phyloP scores from a whole-genome alignment of 37 sponge, comb jelly and placozoan genomes.

The Trichoplax adhaerens region DNA sequence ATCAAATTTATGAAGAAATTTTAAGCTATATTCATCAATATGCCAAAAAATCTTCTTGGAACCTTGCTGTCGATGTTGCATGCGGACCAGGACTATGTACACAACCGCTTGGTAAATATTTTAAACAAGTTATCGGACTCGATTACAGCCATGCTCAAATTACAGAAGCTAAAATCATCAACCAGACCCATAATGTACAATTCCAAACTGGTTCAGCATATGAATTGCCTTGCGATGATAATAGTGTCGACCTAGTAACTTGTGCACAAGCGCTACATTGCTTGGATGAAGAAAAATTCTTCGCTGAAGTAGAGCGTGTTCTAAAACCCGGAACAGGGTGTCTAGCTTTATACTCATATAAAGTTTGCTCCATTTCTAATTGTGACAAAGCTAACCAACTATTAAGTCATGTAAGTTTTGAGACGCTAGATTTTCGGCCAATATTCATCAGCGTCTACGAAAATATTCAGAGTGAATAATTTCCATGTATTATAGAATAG shows the following conservation, averaged over 20 bases:
- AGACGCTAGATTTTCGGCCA: too few relatives aligned
- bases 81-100: constrained; percentile 71
- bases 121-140: constrained; percentile 27
- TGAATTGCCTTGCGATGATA: constrained; percentile 11
- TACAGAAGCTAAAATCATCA: constrained; percentile 7
- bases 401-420: too few relatives aligned
- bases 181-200: constrained; percentile 8
- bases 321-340: background rate
- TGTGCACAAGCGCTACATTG: constrained; percentile 68
- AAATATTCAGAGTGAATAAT: too few relatives aligned
- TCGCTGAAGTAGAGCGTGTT: constrained; percentile 27
- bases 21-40: constrained; percentile 4
- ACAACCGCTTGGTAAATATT: background rate
- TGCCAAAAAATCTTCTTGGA: background rate
- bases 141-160: constrained; percentile 61
- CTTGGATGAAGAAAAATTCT: constrained; percentile 12
- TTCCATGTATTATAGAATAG: too few relatives aligned
- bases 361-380: too few relatives aligned
- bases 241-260: constrained; percentile 33
- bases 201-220: constrained; percentile 27
- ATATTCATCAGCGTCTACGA: too few relatives aligned
- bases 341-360: too few relatives aligned
- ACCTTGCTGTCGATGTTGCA: constrained; percentile 33
- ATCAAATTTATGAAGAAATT: constrained; percentile 22
- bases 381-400: too few relatives aligned